phyloP scores from a whole-genome alignment of 2,888 invertebrate species.

The Beris chalybata region DNA sequence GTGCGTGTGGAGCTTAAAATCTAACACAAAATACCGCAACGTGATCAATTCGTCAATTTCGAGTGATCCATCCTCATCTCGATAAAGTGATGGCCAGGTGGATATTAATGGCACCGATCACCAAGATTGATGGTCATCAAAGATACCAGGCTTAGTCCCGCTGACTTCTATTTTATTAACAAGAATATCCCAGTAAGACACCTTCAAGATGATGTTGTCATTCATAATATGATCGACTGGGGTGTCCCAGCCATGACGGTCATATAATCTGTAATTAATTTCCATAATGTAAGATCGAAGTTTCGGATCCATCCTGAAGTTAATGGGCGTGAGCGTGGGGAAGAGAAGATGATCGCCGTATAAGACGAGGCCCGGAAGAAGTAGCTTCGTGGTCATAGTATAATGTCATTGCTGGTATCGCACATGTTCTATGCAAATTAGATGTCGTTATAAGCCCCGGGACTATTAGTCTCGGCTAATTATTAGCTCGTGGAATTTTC shows the following conservation, averaged over 20 bases:
- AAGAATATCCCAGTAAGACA: conserved; percentile 9
- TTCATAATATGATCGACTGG: conserved; percentile 26
- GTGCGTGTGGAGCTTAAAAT: conserved; percentile 9
- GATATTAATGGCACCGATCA: conserved; percentile 28
- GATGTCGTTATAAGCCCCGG: conserved; percentile 9
- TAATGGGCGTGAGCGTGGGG: too few relatives aligned
- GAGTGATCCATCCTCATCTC: conserved; percentile 22
- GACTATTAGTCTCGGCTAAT: conserved; percentile 25
- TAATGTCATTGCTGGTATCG: neutral
- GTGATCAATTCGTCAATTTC: conserved; percentile 30
- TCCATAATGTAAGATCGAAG: neutral
- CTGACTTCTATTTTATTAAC: conserved; percentile 11
- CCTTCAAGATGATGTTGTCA: conserved; percentile 27
- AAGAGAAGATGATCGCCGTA: too few relatives aligned
- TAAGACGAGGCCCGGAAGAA: too few relatives aligned
- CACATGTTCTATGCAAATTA: conserved; percentile 31
- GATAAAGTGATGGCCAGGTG: neutral
- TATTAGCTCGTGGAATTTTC: conserved; percentile 16
- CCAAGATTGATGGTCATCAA: conserved; percentile 22
- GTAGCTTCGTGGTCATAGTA: too few relatives aligned
- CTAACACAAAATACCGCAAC: conserved; percentile 23
- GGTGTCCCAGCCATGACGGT: neutral
- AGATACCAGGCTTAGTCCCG: conserved; percentile 12
- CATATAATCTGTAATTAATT: conserved; percentile 10
- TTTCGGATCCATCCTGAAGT: too few relatives aligned